phyloP scores from a whole-genome alignment of 2,797 vertebrate genomes.

The Pitangus sulphuratus region DNA sequence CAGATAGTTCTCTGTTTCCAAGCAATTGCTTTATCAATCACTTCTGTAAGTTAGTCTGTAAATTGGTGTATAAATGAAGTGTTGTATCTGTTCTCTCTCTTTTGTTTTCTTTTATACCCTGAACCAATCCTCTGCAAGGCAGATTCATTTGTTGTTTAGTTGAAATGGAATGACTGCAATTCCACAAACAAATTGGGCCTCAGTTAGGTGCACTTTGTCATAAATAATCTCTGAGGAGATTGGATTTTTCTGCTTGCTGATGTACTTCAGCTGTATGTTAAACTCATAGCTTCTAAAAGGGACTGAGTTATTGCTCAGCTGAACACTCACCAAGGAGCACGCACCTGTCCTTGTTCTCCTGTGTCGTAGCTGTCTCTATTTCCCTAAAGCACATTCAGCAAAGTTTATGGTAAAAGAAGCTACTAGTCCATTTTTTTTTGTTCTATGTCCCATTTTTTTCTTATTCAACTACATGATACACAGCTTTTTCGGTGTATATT shows the following conservation, averaged over 20 bases:
- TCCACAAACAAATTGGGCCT: constrained; percentile 77
- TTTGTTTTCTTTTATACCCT: constrained; percentile 64
- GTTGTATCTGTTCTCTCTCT: constrained; percentile 41
- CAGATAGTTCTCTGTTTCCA: background rate
- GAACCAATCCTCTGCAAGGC: constrained; percentile 38
- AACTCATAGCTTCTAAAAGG: constrained; percentile 44
- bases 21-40: constrained; percentile 59
- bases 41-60: constrained; percentile 56
- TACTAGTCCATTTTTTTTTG: constrained; percentile 27
- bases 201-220: constrained; percentile 70
- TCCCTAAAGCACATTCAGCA: constrained; percentile 57
- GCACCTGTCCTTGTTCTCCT: constrained; percentile 57
- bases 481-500: constrained; percentile 26
- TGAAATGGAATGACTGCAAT: constrained; percentile 74
- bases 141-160: constrained; percentile 77
- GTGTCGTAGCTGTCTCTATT: constrained; percentile 41
- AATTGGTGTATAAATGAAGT: constrained; percentile 65
- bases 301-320: constrained; percentile 55
- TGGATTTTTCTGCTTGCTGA: constrained; percentile 67
- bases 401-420: constrained; percentile 51
- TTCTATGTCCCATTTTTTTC: constrained; percentile 9
- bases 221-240: constrained; percentile 77
- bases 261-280: constrained; percentile 43
- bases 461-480: constrained; percentile 7
- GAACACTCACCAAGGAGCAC: constrained; percentile 17